Evolutionary conservation across 2,797 vertebrate species (phyloP).

Genomic region (Psittacula echo): DNA sequence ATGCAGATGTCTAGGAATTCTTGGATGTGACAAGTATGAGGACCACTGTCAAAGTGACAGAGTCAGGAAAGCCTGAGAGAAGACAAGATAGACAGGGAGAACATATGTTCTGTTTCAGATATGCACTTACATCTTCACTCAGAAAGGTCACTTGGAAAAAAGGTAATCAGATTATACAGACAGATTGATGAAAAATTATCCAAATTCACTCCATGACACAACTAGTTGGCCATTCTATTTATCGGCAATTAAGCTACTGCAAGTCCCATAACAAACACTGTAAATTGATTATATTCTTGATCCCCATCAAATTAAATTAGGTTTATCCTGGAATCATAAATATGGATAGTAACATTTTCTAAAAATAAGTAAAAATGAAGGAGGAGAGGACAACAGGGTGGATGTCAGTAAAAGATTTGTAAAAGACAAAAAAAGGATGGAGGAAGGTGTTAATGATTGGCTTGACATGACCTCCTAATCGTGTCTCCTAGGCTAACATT

Average conservation of each 20-base stretch:
- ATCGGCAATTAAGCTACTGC: slow-evolving; percentile 43
- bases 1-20: not conserved
- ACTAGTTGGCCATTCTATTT: not conserved
- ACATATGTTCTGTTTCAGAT: not conserved
- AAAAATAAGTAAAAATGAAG: not conserved
- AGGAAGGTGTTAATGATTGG: not conserved
- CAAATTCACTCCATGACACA: slow-evolving; percentile 29
- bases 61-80: not conserved
- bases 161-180: slow-evolving; percentile 18
- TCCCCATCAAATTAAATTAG: slow-evolving; percentile 10
- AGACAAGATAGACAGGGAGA: not conserved
- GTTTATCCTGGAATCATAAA: not conserved
- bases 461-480: not conserved
- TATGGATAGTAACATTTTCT: not conserved
- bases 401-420: not conserved
- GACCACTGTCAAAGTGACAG: not conserved
- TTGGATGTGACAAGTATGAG: not conserved
- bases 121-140: not conserved
- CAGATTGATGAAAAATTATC: slow-evolving; percentile 50
- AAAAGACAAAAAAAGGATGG: not conserved
- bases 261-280: slow-evolving; percentile 26
- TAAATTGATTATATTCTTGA: slow-evolving; percentile 15
- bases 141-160: slow-evolving; percentile 7
- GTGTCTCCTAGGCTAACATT: not conserved
- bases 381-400: not conserved